Conservation (phyloP, 2,113 vertebrate species). For the Symphodus melops region DNA sequence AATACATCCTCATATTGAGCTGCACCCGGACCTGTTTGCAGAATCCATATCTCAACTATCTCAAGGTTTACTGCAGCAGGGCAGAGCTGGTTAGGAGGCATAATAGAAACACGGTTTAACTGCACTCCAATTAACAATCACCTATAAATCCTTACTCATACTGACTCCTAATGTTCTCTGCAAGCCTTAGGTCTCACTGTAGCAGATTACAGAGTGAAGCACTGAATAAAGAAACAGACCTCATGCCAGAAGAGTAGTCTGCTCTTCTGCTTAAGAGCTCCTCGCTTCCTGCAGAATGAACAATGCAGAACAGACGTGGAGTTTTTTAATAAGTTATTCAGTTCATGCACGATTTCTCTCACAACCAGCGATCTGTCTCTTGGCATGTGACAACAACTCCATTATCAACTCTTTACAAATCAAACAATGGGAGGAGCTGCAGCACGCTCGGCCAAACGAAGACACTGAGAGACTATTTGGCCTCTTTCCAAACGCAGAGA, state of each 20-base stretch:
- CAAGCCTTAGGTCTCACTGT: slow-evolving; percentile 12
- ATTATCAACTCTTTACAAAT: neutral
- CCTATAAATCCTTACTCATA: slow-evolving; percentile 52
- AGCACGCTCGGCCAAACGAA: slow-evolving; percentile 16
- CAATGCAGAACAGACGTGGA: neutral
- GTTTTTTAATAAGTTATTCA: neutral
- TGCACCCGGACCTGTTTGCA: slow-evolving; percentile 21
- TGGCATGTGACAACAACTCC: neutral
- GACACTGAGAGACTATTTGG: slow-evolving; percentile 21
- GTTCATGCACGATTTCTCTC: neutral
- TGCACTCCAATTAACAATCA: slow-evolving; percentile 54
- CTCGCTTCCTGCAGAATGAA: neutral
- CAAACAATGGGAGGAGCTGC: slow-evolving; percentile 7
- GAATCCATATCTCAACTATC: slow-evolving; percentile 42
- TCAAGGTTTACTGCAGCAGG: slow-evolving; percentile 40
- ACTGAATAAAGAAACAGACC: slow-evolving; percentile 16
- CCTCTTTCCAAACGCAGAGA: slow-evolving; percentile 15
- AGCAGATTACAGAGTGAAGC: slow-evolving; percentile 11
- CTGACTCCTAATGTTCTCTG: slow-evolving; percentile 22
- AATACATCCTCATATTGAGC: slow-evolving; percentile 44
- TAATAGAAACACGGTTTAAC: slow-evolving; percentile 38
- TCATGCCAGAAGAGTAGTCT: neutral
- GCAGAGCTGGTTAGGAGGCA: slow-evolving; percentile 43
- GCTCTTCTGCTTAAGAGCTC: neutral
- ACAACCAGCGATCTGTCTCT: neutral